Conservation (phyloP, 2,888 invertebrate species). For the Drosophila paramelanica region DNA sequence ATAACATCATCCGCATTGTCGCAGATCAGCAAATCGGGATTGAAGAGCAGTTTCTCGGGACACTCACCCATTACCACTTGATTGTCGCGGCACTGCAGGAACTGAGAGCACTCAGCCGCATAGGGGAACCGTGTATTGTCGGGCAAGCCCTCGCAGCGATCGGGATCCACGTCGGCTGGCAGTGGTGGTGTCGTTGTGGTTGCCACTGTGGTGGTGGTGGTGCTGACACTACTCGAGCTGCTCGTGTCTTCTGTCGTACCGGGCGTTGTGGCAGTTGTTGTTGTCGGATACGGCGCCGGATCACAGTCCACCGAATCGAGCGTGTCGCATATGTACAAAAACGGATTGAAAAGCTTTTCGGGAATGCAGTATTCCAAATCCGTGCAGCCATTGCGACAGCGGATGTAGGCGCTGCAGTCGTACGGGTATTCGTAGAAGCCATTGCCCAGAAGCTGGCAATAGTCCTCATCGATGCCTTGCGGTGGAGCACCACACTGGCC, state of each 20-base stretch:
- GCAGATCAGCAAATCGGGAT: conserved; percentile 64
- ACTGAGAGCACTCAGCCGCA: conserved; percentile 67
- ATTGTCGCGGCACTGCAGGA: conserved; percentile 58
- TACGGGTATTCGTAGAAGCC: conserved; percentile 67
- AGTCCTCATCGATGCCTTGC: conserved; percentile 35
- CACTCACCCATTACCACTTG: conserved; percentile 55
- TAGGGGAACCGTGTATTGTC: conserved; percentile 61
- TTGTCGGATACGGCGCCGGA: conserved; percentile 47
- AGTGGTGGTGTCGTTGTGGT: conserved; percentile 37
- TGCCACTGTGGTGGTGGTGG: conserved; percentile 15
- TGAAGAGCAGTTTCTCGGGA: conserved; percentile 56
- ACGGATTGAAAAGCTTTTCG: conserved; percentile 61
- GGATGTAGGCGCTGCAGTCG: conserved; percentile 64
- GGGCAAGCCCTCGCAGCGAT: conserved; percentile 40
- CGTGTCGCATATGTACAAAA: conserved; percentile 70
- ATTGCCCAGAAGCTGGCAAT: conserved; percentile 46
- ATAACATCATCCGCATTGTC: conserved; percentile 57
- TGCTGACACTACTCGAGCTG: conserved; percentile 3
- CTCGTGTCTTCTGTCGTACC: conserved; percentile 6
- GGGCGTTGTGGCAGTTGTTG: conserved; percentile 21
- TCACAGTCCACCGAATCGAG: conserved; percentile 54
- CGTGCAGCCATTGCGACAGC: conserved; percentile 62
- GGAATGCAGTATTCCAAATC: conserved; percentile 56
- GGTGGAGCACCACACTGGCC: conserved; percentile 49
- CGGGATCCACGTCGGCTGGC: conserved; percentile 52